Base-by-base conservation (phyloP, 2,888 invertebrate genomes). In the Heteropelma amictum region DNA sequence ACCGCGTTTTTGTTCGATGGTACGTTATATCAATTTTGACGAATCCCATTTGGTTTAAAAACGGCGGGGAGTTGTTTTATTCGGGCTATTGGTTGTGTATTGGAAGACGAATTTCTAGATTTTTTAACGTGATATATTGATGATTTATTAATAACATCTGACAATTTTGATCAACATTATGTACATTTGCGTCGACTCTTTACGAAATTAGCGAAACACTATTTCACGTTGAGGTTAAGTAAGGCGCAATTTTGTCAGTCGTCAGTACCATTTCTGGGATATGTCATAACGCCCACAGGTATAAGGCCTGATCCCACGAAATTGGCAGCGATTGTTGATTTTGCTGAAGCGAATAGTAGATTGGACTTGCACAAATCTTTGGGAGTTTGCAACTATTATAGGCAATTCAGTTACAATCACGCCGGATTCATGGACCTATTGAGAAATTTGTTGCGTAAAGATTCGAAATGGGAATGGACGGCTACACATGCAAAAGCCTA, bases 11-110 rank as follows among this genome's bases (percentile, higher is more conserved):
- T 81, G 14, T 71, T 77, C 10, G 72, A 76, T 3, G 76, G 45
- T 7, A 63, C 61, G 0, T 58, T 79, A 3, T 85, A 83, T 68
- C 78, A 79, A n/a, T 85, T 81, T 60, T 71, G 75, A 38, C 78
- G 83, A 5, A 61, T 85, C 5, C 83, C 83, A 1, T 86, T 84
- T 70, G 84, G 84, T 2, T 33, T 85, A 7, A 81, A 81, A 64
- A 78, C 79, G 3, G 79, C 78, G 0, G 79, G 80, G 0, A 76
- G 74, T n/a, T 71, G 73, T 6, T 82, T 82, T 65, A 78, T 80
- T 8, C 26, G 60, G 1, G 72, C 60, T 1, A 21, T 67, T 1
- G 28, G 40, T 6, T 21, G 61, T 6, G 68, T 79, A 7, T 56
- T 85, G 1, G 84, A 82, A 3, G 77, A 83, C 2, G 80, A 82